These are phyloP conservation scores for Drosophila lutescens DNA, from an alignment of 2,888 invertebrate species.

Conservation along the genomic window DNA sequence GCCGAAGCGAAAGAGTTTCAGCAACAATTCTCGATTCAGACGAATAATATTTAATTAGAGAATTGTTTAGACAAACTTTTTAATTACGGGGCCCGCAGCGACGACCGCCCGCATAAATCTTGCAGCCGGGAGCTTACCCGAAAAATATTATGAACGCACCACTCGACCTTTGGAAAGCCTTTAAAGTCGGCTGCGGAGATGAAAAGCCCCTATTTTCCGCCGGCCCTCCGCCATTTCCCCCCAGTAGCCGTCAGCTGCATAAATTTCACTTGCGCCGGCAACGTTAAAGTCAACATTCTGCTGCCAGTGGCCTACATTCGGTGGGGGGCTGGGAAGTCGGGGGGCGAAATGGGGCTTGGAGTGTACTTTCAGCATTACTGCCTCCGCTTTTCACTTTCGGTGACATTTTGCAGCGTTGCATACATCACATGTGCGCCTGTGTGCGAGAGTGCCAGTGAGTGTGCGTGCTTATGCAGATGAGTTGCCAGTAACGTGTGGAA, in stretches of 20 bases:
- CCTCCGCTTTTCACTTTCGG: slow-evolving; percentile 70
- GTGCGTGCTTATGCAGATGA: slow-evolving; percentile 65
- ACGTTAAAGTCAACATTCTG: slow-evolving; percentile 80
- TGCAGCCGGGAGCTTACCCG: slow-evolving; percentile 27
- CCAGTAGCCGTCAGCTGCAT: slow-evolving; percentile 72
- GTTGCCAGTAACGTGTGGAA: slow-evolving; percentile 71
- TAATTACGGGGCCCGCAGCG: slow-evolving; percentile 59
- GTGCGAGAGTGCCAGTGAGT: slow-evolving; percentile 33
- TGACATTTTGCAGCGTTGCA: slow-evolving; percentile 64
- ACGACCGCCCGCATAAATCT: slow-evolving; percentile 71
- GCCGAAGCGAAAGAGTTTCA: slow-evolving; percentile 24
- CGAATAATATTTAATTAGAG: slow-evolving; percentile 78
- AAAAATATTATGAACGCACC: slow-evolving; percentile 28
- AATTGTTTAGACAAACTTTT: slow-evolving; percentile 78
- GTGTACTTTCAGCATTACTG: slow-evolving; percentile 50
- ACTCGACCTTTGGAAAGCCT: slow-evolving; percentile 33
- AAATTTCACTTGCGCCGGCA: slow-evolving; percentile 73
- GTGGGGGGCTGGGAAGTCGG: not conserved
- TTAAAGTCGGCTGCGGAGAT: slow-evolving; percentile 54
- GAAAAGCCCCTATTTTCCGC: slow-evolving; percentile 22
- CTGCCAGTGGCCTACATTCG: slow-evolving; percentile 75
- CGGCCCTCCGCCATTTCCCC: slow-evolving; percentile 17
- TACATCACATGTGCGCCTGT: slow-evolving; percentile 25
- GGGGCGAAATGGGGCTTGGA: slow-evolving; percentile 23
- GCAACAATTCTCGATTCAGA: slow-evolving; percentile 56